Percentiles rank a stretch among this genome's conserved stretches.
These are phyloP conservation scores for Casuarius casuarius DNA, from an alignment of 2,113 vertebrate genomes.

Conservation along the genomic window DNA sequence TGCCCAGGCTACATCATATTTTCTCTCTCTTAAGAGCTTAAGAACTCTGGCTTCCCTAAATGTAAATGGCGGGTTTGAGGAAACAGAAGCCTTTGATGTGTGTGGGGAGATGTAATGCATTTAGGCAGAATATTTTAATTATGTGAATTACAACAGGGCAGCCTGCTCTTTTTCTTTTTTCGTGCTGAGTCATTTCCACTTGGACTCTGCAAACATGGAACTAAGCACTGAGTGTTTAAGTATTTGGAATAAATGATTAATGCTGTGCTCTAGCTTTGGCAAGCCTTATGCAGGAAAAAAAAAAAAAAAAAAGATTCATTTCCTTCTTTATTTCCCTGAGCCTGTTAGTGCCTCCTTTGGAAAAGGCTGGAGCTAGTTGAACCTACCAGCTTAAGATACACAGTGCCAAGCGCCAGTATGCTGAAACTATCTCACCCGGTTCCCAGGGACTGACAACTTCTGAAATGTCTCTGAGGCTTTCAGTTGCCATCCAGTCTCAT, in stretches of 20 bases:
- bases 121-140: constrained; percentile 67
- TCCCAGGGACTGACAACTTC: constrained; percentile 8
- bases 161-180: constrained; percentile 38
- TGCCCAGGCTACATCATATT: background rate
- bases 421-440: background rate
- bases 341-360: constrained; percentile 16
- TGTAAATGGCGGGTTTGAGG: constrained; percentile 46
- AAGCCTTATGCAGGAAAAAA: constrained; percentile 3
- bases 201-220: constrained; percentile 46
- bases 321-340: background rate
- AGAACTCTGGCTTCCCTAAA: constrained; percentile 35
- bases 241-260: constrained; percentile 54
- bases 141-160: constrained; percentile 48
- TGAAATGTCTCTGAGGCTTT: constrained; percentile 29
- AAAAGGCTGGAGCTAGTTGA: background rate
- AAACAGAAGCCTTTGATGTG: constrained; percentile 56
- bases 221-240: constrained; percentile 31
- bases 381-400: background rate
- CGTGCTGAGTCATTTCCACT: constrained; percentile 68
- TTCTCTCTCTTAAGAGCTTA: background rate
- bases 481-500: constrained; percentile 23
- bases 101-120: constrained; percentile 35
- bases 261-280: constrained; percentile 4
- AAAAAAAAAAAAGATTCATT: background rate
- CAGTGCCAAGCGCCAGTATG: background rate